Evolutionary conservation across 2,113 vertebrate species (phyloP), one percentile per base, ranked within the genome.

Genomic region (Rhea pennata): DNA sequence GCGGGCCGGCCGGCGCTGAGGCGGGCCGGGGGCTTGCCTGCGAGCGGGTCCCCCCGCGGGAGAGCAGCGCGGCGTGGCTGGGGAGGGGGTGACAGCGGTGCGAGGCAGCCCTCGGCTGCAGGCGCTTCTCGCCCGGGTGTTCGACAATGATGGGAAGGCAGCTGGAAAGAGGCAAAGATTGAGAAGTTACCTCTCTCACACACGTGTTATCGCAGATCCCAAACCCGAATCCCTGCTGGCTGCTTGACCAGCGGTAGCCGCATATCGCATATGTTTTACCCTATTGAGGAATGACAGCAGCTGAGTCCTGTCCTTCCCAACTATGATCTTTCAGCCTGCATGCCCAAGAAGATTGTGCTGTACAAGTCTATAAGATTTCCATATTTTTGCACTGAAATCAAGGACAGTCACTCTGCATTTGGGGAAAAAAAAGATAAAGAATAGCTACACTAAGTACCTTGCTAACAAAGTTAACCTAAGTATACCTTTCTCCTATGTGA

Each of bases 131-230:
- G 79, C 56, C 78, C 82, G 77, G 78, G 4, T 67, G 58, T 22
- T 78, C 26, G 65, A 4, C 15, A 20, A 56, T 5, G 53, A 11
- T 65, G 72, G 29, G 15, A 56, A 15, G 54, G 54, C n/a, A 70
- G 48, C 80, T 44, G 79, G 20, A 77, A 59, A 26, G 6, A 42
- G 78, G 71, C 42, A 42, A 1, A 50, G 80, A 21, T 87, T 71
- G 2, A 13, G 87, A 88, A 61, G 12, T 33, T 58, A 6, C 54
- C 21, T 5, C 2, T 74, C 73, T 13, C 64, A 2, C n/a, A 4
- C 21, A 6, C 4, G 1, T 40, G 42, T 39, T 8, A 0, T 53
- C 13, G n/a, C 31, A 3, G 0, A 48, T 77, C 78, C 17, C n/a
- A 12, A 61, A 26, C 8, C n/a, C 4, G 0, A 24, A 2, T 59